Evolutionary conservation across 2,113 vertebrate genomes (phyloP).

Genomic region (Gavialis gangeticus): DNA sequence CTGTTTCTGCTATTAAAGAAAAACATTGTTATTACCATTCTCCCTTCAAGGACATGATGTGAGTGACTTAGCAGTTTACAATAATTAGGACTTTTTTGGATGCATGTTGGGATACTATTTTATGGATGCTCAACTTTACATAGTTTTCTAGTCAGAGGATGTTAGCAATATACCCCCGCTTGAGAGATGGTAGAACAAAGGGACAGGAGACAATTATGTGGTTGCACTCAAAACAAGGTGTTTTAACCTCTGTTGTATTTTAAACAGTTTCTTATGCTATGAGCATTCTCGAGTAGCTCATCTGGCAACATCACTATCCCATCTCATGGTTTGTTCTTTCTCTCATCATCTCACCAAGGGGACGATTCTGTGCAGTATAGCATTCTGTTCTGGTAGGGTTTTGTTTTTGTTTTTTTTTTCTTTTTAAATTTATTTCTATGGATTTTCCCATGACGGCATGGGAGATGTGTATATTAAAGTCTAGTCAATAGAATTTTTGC

Average conservation of each 20-base stretch:
- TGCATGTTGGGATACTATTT: not conserved
- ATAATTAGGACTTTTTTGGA: not conserved
- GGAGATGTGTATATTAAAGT: not conserved
- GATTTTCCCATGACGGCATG: too few relatives aligned
- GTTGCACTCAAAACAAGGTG: not conserved
- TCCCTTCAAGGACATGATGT: not conserved
- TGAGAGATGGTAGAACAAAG: not conserved
- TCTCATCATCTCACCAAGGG: not conserved
- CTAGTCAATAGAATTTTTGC: not conserved
- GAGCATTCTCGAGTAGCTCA: rapidly evolving
- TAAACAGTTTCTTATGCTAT: not conserved
- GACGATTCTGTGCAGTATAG: not conserved
- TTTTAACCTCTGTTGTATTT: not conserved
- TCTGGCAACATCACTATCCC: not conserved
- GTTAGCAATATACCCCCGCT: not conserved
- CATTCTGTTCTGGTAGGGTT: not conserved
- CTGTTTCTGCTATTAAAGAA: not conserved
- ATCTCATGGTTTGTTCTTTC: not conserved
- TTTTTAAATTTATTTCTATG: not conserved
- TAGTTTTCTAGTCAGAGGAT: not conserved
- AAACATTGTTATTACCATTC: not conserved
- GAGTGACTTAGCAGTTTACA: not conserved
- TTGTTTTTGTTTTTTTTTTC: not conserved
- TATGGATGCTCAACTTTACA: not conserved
- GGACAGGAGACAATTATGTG: not conserved